Conservation (phyloP, 2,797 vertebrate species). For the Gambelia wislizenii region DNA sequence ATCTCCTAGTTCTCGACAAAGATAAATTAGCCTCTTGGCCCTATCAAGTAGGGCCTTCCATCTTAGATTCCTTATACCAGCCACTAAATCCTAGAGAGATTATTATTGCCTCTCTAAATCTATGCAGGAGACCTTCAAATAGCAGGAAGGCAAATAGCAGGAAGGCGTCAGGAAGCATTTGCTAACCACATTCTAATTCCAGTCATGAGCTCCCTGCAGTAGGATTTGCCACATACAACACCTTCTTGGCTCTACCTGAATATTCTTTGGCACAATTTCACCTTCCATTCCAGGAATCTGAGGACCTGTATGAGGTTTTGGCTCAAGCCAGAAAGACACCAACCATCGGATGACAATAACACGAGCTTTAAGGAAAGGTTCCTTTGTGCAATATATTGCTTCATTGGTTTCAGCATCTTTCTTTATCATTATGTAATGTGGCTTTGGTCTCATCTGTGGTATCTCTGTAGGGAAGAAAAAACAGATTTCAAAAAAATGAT, state of each 20-base stretch:
- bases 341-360: constrained; percentile 99
- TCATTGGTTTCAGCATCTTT: constrained; percentile 94
- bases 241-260: constrained; percentile 86
- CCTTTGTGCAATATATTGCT: constrained; percentile 94
- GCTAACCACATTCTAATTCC: neutral
- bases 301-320: constrained; percentile 88
- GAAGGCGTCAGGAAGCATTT: neutral
- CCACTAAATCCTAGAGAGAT: neutral
- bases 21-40: neutral
- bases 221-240: neutral
- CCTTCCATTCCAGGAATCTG: constrained; percentile 96
- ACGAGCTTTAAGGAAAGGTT: constrained; percentile 95
- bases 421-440: constrained; percentile 91
- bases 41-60: neutral
- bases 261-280: constrained; percentile 97
- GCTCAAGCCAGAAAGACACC: constrained; percentile 99
- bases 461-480: constrained; percentile 84
- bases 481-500: neutral
- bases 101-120: neutral
- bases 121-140: neutral
- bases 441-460: constrained; percentile 94
- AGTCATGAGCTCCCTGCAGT: neutral
- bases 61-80: neutral
- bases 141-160: neutral
- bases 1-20: neutral